Evolutionary conservation across 1,140 invertebrate species (phyloP), one percentile per base, ranked within the genome.

Genomic region (Lordiphosa mommai): DNA sequence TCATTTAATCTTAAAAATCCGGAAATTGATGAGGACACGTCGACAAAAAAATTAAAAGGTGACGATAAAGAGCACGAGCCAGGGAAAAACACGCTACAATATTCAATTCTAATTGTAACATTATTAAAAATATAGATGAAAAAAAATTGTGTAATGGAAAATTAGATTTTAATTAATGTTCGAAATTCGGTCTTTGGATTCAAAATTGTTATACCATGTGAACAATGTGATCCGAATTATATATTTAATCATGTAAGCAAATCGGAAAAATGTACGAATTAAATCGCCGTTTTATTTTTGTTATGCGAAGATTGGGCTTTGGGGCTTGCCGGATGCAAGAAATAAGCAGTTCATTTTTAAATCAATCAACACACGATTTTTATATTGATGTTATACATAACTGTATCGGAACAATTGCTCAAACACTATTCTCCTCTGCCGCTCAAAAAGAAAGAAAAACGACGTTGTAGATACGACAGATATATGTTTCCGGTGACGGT

Each of bases 261-360:
- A 69, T 70, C 23, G 65, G 65, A 27, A 69, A 12, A 55, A 32
- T 33, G 49, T 73, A 73, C 60, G 56, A 70, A 66, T 9, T 73
- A 73, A 73, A 70, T 66, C 55, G 52, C 37, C 30, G 53, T 48
- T 71, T 73, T 34, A 61, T 61, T 53, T 73, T 73, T 66, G 65
- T 53, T 27, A 70, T 73, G 71, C 9, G 71, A 56, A 57, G 67
- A 61, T 67, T 73, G 33, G 60, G 71, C 56, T 65, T 65, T 73
- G 27, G 67, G 71, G 14, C 57, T 73, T 40, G 71, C 47, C 44
- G 66, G 71, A 61, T 70, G 56, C 48, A 60, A 70, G 20, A 73
- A 73, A 61, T 73, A 58, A 20, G 40, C 12, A 2, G 17, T 5
- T 9, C 40, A 1, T 13, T 41, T 20, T 41, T 41, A 3, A 56